A percentile compares a stretch with the other conserved stretches of the same genome.
phyloP scores from a whole-genome alignment of 2,113 vertebrate genomes.

The Clarias macrocephalus region DNA sequence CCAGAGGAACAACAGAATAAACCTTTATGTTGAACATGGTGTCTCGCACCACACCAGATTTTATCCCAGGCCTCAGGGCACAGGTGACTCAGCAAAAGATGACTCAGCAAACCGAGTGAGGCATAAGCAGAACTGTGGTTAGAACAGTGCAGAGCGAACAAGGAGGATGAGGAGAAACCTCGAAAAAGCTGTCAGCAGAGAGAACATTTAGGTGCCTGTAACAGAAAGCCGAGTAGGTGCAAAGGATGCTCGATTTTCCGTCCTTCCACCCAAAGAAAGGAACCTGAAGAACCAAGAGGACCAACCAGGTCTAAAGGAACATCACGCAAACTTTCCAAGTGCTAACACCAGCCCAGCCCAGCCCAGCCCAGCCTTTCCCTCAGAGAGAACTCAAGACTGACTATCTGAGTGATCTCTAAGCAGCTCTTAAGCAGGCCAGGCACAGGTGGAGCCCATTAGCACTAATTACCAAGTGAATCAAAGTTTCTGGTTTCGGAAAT shows the following conservation, averaged over 20 bases:
- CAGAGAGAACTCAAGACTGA: neutral
- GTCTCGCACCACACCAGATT: no score
- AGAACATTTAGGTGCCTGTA: no score
- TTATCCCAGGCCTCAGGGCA: no score
- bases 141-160: no score
- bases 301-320: neutral
- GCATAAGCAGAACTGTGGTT: no score
- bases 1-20: neutral
- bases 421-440: neutral
- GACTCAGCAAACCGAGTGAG: no score
- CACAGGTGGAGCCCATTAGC: neutral
- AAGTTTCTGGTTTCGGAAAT: neutral
- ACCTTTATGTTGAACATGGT: neutral
- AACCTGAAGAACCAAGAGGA: neutral
- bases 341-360: no score
- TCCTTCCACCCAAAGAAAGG: neutral
- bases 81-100: no score
- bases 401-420: neutral
- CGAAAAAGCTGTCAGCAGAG: no score
- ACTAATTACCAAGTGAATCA: neutral
- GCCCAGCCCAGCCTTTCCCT: no score
- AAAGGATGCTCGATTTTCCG: neutral
- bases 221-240: neutral
- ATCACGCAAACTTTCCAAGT: neutral
- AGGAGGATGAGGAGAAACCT: neutral